phyloP scores from a whole-genome alignment of 2,888 invertebrate species.

The Charanyca ferruginea region DNA sequence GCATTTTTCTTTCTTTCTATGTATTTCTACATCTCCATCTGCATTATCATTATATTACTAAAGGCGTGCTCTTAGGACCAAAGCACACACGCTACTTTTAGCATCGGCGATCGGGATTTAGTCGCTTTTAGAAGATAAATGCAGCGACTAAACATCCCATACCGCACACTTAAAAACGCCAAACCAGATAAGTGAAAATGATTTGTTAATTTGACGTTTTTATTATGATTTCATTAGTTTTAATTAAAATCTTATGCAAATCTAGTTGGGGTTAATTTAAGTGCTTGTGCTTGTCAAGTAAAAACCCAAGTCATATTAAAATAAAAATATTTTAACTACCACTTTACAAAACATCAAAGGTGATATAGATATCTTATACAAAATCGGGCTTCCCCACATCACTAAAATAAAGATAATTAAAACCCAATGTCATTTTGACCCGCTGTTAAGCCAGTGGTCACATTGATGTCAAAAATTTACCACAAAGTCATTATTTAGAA shows the following conservation, averaged over 20 bases:
- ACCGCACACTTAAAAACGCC: too few relatives aligned
- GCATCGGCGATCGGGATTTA: too few relatives aligned
- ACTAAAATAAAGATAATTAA: constrained; percentile 46
- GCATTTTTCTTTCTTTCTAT: too few relatives aligned
- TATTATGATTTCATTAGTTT: neutral
- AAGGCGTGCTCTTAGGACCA: too few relatives aligned
- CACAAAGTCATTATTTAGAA: too few relatives aligned
- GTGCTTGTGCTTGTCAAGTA: neutral
- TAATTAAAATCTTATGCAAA: neutral
- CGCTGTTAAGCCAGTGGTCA: constrained; percentile 30
- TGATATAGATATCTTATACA: constrained; percentile 29
- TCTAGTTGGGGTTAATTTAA: neutral
- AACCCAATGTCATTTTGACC: constrained; percentile 1
- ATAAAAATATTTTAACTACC: constrained; percentile 13
- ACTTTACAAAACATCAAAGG: neutral
- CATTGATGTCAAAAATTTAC: constrained; percentile 8
- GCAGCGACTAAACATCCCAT: too few relatives aligned
- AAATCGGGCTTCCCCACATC: constrained; percentile 42
- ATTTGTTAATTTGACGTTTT: neutral
- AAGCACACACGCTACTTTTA: too few relatives aligned
- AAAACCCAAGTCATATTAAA: constrained; percentile 41
- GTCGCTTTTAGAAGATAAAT: too few relatives aligned
- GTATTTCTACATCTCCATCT: too few relatives aligned
- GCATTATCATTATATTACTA: too few relatives aligned
- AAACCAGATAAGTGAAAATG: too few relatives aligned